A percentile compares a stretch with the other conserved stretches of the same genome.
Conservation (phyloP, 2,113 vertebrate genomes). For the Guaruba guarouba region DNA sequence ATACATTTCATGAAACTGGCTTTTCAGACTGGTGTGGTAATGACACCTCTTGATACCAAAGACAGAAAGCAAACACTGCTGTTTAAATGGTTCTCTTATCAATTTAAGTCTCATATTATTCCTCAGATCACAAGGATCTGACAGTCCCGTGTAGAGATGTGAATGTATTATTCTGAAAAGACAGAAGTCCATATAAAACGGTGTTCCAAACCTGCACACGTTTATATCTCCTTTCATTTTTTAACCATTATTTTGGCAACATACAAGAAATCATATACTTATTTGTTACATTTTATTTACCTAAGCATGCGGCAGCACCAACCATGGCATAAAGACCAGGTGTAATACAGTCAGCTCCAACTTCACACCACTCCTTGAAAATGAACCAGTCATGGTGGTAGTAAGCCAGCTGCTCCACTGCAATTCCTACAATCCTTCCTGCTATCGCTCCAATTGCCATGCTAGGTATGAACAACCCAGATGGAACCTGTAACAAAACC, state of each 20-base stretch:
- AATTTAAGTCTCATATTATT: background rate
- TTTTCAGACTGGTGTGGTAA: background rate
- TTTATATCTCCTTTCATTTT: background rate
- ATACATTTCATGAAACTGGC: background rate
- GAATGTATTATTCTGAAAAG: background rate
- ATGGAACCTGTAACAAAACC: slow-evolving; percentile 81
- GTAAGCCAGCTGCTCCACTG: slow-evolving; percentile 94
- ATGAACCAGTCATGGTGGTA: slow-evolving; percentile 98
- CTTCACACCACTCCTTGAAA: slow-evolving; percentile 98
- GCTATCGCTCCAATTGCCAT: slow-evolving; percentile 99
- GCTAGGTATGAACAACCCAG: slow-evolving; percentile 96
- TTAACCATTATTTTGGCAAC: background rate
- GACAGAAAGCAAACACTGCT: background rate
- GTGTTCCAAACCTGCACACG: background rate
- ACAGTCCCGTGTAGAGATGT: rapidly evolving
- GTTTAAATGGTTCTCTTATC: background rate
- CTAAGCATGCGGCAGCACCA: slow-evolving; percentile 94
- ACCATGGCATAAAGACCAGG: slow-evolving; percentile 99
- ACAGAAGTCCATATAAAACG: background rate
- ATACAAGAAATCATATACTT: background rate
- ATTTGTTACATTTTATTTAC: slow-evolving; percentile 72
- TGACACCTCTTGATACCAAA: background rate
- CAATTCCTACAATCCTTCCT: slow-evolving; percentile 95
- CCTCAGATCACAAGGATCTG: background rate
- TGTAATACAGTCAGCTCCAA: slow-evolving; percentile 96